These are phyloP conservation scores for Pemphredon lugubris DNA, from an alignment of 2,888 invertebrate species.

Conservation along the genomic window DNA sequence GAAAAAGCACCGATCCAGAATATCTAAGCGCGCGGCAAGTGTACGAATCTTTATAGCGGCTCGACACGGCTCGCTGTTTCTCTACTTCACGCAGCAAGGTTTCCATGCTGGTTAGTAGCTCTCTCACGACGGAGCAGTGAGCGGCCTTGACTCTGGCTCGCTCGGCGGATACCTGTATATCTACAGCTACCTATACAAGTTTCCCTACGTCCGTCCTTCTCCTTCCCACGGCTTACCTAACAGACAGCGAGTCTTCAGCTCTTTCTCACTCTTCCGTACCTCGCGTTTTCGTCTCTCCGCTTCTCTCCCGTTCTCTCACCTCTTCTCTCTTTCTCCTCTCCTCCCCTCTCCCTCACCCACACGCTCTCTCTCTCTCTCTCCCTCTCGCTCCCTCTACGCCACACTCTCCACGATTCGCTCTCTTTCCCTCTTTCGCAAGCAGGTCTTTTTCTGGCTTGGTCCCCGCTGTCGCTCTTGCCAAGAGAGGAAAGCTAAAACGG, in stretches of 20 bases:
- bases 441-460: conserved; percentile 37
- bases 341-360: conserved; percentile 31
- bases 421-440: conserved; percentile 39
- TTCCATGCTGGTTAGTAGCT: conserved; percentile 63
- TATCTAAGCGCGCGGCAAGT: conserved; percentile 19
- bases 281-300: neutral
- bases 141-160: conserved; percentile 87
- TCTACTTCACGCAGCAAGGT: conserved; percentile 52
- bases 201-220: no score
- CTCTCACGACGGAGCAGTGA: conserved; percentile 85
- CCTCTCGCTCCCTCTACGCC: conserved; percentile 42
- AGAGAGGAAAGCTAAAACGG: conserved; percentile 66
- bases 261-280: conserved; percentile 9
- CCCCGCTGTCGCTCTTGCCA: conserved; percentile 49
- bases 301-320: conserved; percentile 28
- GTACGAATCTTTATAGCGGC: conserved; percentile 4
- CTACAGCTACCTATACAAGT: conserved; percentile 27
- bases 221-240: conserved; percentile 45
- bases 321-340: no score
- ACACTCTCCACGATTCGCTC: conserved; percentile 32
- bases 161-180: conserved; percentile 45
- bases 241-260: conserved; percentile 52
- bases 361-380: conserved; percentile 34
- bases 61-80: conserved; percentile 25
- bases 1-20: no score